Conservation (phyloP, 2,113 vertebrate genomes). For the Antigone vipio region DNA sequence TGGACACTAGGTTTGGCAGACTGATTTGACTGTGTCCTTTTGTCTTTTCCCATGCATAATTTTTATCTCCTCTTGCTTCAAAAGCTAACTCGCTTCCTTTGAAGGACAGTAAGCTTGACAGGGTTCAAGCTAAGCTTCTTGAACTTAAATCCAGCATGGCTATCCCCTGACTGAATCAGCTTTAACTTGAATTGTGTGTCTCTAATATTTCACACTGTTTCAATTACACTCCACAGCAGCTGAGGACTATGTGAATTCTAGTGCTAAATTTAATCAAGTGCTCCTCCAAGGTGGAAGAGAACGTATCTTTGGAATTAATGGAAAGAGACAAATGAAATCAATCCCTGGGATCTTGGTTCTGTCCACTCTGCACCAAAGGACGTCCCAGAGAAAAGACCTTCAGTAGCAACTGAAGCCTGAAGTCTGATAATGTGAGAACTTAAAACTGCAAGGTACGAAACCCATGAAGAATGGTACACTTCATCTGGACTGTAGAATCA, state of each 20-base stretch:
- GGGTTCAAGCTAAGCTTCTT: conserved; percentile 61
- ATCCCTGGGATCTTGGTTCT: conserved; percentile 4
- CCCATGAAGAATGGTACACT: conserved; percentile 71
- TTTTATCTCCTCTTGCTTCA: conserved; percentile 50
- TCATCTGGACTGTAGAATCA: conserved; percentile 76
- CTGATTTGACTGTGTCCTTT: conserved; percentile 39
- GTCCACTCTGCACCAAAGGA: not conserved
- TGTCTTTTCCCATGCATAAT: conserved; percentile 52
- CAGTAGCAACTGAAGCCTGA: conserved; percentile 55
- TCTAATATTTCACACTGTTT: conserved; percentile 44
- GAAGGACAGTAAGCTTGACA: conserved; percentile 51
- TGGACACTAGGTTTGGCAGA: conserved; percentile 42
- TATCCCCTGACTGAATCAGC: conserved; percentile 28
- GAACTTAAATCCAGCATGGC: conserved; percentile 49
- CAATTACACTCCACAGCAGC: conserved; percentile 37
- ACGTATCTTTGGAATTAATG: conserved; percentile 38
- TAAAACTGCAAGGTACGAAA: conserved; percentile 65
- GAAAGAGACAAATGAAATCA: conserved; percentile 60
- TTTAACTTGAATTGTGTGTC: conserved; percentile 33
- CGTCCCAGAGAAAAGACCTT: conserved; percentile 48
- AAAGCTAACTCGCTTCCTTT: conserved; percentile 50
- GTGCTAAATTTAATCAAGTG: conserved; percentile 66
- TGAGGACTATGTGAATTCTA: conserved; percentile 51
- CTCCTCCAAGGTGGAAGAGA: conserved; percentile 62
- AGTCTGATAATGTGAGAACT: conserved; percentile 60